Percentiles rank a stretch among this genome's conserved stretches.
These are phyloP conservation scores for Rhimphoctona megacephalus DNA, from an alignment of 2,888 invertebrate species.

Conservation along the genomic window DNA sequence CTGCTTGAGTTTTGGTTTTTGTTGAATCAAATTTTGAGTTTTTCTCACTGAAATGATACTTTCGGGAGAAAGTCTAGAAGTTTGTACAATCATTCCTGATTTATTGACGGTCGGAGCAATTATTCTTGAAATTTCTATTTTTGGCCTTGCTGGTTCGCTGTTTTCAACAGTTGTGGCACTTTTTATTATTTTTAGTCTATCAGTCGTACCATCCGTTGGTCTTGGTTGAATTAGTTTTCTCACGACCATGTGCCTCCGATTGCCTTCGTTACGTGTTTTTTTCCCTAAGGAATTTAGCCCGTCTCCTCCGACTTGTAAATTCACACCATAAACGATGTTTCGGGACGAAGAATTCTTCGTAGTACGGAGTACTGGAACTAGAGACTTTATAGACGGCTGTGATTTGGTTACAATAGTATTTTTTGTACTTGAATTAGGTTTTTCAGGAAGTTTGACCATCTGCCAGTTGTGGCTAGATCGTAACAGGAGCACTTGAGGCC, in stretches of 20 bases:
- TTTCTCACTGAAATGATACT: neutral
- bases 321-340: neutral
- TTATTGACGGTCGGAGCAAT: conserved; percentile 13
- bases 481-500: conserved; percentile 49
- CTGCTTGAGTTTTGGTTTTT: neutral
- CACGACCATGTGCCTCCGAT: neutral
- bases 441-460: conserved; percentile 47
- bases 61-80: neutral
- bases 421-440: neutral
- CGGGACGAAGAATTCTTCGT: neutral
- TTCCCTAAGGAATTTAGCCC: neutral
- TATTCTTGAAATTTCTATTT: conserved; percentile 53
- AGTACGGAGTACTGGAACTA: neutral
- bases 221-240: neutral
- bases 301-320: neutral
- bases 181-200: conserved; percentile 24
- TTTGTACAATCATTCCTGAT: neutral
- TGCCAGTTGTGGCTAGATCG: conserved; percentile 57
- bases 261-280: neutral
- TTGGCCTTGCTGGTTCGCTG: conserved; percentile 12
- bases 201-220: neutral
- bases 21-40: neutral
- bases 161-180: neutral
- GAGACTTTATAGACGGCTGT: neutral
- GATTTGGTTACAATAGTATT: neutral